These are phyloP conservation scores for Lutraria lutraria DNA, from an alignment of 2,888 invertebrate species.

Conservation along the genomic window DNA sequence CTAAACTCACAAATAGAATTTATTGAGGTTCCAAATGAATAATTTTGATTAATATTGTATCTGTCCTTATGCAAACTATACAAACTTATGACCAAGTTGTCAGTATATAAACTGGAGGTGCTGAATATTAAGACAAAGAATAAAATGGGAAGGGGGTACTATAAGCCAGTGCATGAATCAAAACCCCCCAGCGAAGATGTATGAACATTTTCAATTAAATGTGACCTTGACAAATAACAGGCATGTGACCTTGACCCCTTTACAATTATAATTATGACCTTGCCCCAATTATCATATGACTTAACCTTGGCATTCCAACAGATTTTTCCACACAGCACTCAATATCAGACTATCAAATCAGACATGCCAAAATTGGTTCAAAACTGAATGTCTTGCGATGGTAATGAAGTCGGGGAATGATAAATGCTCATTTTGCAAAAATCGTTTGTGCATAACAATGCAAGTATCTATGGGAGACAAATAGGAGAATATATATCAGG, in stretches of 20 bases:
- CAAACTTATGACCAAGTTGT: not conserved
- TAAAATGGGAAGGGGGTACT: constrained; percentile 19
- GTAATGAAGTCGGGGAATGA: not conserved
- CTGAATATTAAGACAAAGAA: constrained; percentile 6
- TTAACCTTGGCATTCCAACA: not conserved
- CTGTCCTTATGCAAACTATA: not conserved
- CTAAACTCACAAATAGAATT: not conserved
- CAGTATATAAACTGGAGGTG: not conserved
- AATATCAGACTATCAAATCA: not conserved
- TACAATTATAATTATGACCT: not conserved
- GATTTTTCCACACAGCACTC: constrained; percentile 11
- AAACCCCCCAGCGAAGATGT: not conserved
- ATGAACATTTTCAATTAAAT: not conserved
- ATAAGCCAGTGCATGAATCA: constrained; percentile 26
- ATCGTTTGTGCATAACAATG: constrained; percentile 36
- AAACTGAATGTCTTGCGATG: constrained; percentile 19
- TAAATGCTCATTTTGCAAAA: constrained; percentile 22
- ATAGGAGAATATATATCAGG: constrained; percentile 22
- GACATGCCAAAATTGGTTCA: constrained; percentile 15
- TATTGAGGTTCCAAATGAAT: not conserved
- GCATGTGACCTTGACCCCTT: not conserved
- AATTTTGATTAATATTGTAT: not conserved
- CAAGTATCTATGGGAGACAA: constrained; percentile 19
- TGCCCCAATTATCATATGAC: not conserved
- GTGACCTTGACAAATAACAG: not conserved